phyloP scores from a whole-genome alignment of 2,888 invertebrate species.

The Leuctra nigra region DNA sequence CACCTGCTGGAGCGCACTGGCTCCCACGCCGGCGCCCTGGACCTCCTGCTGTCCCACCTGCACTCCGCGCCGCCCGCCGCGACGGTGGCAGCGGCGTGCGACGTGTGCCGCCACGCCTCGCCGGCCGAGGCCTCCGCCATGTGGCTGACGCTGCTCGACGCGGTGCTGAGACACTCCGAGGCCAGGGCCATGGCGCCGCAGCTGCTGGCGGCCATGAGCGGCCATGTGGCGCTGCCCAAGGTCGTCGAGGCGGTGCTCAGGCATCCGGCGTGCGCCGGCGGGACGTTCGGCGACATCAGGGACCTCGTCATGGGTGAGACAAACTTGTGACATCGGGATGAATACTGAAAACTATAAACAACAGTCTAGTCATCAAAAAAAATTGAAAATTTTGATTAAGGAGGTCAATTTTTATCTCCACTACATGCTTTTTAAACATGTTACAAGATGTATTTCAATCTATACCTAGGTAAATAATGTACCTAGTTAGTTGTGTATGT shows the following conservation, averaged over 20 bases:
- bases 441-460: too few relatives aligned
- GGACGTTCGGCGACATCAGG: conserved; percentile 47
- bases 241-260: conserved; percentile 43
- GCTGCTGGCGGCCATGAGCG: conserved; percentile 47
- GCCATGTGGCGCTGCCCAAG: conserved; percentile 46
- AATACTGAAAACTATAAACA: too few relatives aligned
- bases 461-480: too few relatives aligned
- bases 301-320: conserved; percentile 45
- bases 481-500: too few relatives aligned
- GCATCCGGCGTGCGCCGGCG: conserved; percentile 46
- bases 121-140: conserved; percentile 36
- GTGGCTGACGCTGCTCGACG: conserved; percentile 27
- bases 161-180: conserved; percentile 5
- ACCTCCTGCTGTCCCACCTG: conserved; percentile 36
- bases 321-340: too few relatives aligned
- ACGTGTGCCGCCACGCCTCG: conserved; percentile 45
- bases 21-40: conserved; percentile 63
- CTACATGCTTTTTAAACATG: too few relatives aligned
- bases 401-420: too few relatives aligned
- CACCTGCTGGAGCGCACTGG: conserved; percentile 68
- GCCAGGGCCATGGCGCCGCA: conserved; percentile 38
- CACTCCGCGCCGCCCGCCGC: conserved; percentile 18
- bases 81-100: conserved; percentile 32
- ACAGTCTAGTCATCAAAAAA: too few relatives aligned
- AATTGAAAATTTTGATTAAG: too few relatives aligned